Percentiles rank a stretch among this genome's conserved stretches.
Evolutionary conservation across 1,140 invertebrate genomes (phyloP).

Genomic region (Bombus vancouverensis): DNA sequence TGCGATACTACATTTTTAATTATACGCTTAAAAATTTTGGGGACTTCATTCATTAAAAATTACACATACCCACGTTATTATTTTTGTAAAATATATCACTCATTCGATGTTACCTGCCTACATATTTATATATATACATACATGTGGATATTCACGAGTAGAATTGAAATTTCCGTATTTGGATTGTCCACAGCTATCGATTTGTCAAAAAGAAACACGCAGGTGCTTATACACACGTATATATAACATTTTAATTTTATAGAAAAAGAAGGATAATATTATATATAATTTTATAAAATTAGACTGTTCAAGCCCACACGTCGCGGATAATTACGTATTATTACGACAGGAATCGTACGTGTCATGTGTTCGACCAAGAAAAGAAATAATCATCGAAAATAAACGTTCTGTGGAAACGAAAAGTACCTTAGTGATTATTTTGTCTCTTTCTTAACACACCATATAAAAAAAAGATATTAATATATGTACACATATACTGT

Average conservation of each 20-base stretch:
- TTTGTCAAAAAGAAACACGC: neutral
- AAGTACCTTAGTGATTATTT: conserved; percentile 77
- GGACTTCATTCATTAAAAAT: neutral
- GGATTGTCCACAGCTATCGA: neutral
- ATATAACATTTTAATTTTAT: neutral
- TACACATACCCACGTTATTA: too few relatives aligned
- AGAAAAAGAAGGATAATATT: neutral
- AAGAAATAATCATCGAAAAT: conserved; percentile 72
- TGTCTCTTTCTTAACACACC: conserved; percentile 73
- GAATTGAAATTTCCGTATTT: neutral
- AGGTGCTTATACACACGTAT: neutral
- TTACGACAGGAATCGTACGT: conserved; percentile 58
- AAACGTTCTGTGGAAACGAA: conserved; percentile 76
- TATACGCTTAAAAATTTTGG: neutral
- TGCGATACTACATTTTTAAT: neutral
- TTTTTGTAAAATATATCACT: neutral
- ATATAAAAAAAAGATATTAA: conserved; percentile 11
- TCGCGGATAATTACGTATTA: neutral
- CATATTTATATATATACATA: too few relatives aligned
- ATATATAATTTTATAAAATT: neutral
- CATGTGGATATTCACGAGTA: neutral
- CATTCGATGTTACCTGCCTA: neutral
- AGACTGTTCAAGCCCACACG: neutral
- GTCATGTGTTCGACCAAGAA: conserved; percentile 56
- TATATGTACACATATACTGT: conserved; percentile 27